A percentile compares a stretch with the other conserved stretches of the same genome.
These are phyloP conservation scores for Artibeus lituratus DNA, from an alignment of 2,797 vertebrate genomes.

Conservation along the genomic window DNA sequence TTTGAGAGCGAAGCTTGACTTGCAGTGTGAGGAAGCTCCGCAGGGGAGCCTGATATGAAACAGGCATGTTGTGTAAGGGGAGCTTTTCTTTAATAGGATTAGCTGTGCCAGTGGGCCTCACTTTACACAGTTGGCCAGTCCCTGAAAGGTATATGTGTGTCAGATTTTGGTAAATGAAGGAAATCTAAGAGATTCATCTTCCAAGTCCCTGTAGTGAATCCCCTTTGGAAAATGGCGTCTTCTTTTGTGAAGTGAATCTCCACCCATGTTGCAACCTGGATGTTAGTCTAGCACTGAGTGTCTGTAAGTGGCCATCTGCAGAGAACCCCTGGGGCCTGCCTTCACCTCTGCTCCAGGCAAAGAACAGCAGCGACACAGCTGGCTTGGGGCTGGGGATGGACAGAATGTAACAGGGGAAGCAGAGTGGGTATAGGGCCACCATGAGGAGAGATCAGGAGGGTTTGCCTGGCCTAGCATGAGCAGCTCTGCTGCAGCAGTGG, in stretches of 20 bases:
- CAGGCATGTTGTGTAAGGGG: background rate
- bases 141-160: background rate
- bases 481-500: slow-evolving; percentile 93
- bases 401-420: background rate
- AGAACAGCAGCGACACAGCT: slow-evolving; percentile 46
- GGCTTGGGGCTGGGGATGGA: background rate
- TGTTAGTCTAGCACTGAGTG: background rate
- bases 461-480: slow-evolving; percentile 86
- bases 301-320: background rate
- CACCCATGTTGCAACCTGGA: background rate
- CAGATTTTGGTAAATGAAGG: slow-evolving; percentile 25
- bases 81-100: slow-evolving; percentile 54
- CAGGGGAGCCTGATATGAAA: slow-evolving; percentile 40
- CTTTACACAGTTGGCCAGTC: background rate
- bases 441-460: background rate
- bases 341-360: slow-evolving; percentile 40
- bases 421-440: background rate
- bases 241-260: slow-evolving; percentile 32
- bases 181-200: slow-evolving; percentile 26
- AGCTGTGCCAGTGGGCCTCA: background rate
- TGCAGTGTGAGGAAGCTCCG: background rate
- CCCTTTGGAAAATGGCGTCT: slow-evolving; percentile 25
- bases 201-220: slow-evolving; percentile 25
- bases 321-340: slow-evolving; percentile 55
- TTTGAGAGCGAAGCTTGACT: slow-evolving; percentile 38